Evolutionary conservation across 2,113 vertebrate species (phyloP), one percentile per base, ranked within the genome.

Genomic region (Variabilichromis moorii): DNA sequence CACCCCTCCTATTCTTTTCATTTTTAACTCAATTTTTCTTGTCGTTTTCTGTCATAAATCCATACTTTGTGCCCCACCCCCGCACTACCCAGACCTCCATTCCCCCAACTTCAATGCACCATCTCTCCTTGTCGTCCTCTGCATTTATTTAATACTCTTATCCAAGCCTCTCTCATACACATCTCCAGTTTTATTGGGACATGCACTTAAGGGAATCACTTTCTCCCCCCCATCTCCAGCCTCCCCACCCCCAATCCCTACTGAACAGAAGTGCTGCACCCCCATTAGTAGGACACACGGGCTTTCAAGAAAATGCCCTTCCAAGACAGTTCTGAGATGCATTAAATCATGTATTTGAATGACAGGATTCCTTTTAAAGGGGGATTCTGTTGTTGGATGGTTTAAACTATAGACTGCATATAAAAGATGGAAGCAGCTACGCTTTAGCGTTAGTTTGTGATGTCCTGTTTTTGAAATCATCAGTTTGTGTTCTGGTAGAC

Each of bases 171-270:
- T 31, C 61, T 54, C 55, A 13, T 88, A 42, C 83, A 82, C 78
- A 16, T 37, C 51, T 84, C 55, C 81, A 81, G 37, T 73, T 90
- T 90, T 89, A 90, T 89, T 57, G 33, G 80, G 78, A 82, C 82
- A 51, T 73, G 90, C 90, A 87, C 89, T 91, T 91, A 90, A 82
- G 87, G 66, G 66, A 90, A 90, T 90, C 83, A 90, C 89, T 88
- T 89, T 86, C 66, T 51, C 68, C 5, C 26, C 35, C 35, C 8
- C 31, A 13, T 35, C 28, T n/a, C 12, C 78, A 9, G 19, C 54
- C 24, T 8, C 35, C 33, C 37, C 35, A 55, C 47, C 14, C 42
- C 35, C 50, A 26, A 54, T 59, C 14, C 19, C 13, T 12, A 33
- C 26, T 63, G 57, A 82, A 63, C 50, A 57, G 53, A 19, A 45